Base-by-base conservation (phyloP, 2,888 invertebrate species). In the Phorcus lineatus region DNA sequence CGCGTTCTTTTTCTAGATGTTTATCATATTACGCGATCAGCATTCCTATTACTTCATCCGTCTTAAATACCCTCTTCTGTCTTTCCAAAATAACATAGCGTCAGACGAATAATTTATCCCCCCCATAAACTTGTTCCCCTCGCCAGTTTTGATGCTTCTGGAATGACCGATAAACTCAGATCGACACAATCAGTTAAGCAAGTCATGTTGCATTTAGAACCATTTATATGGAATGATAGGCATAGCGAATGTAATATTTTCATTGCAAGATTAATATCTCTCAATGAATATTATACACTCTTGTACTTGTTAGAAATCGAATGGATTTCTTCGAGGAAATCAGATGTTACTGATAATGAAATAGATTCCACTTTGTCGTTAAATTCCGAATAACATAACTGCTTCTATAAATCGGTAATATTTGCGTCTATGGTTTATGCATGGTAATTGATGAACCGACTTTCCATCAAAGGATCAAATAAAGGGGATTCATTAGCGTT, bases 191-290 rank as follows among this genome's bases (percentile, higher is more conserved):
- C 47, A 47, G 47, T 47, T 47, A 47, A 47, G 70, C 70, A 70
- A 36, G 17, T 19, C 36, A n/a, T 28, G 19, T 19, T 57, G 28
- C 70, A 70, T 70, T 70, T 70, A 70, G 70, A 70, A 19, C 31
- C 31, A 70, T 70, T 70, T 70, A 70, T 70, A 70, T 70, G 70
- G 24, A 16, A 70, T 70, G 19, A 36, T 36, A 40, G 70, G 31
- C 40, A 70, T 31, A 19, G 19, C 31, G 40, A 70, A 31, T 70
- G 70, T 36, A 70, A 36, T 11, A 70, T 70, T 70, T 70, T 70
- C 70, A 70, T 70, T 19, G 70, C 70, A 9, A 70, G 70, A 70
- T 70, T 40, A 70, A 40, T 70, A 70, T 70, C 70, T 70, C 36
- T 17, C 70, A 36, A 70, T 70, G 31, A 70, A 11, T n/a, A 16